Evolutionary conservation across 2,797 vertebrate species (phyloP), one percentile per base, ranked within the genome.

Genomic region (Geotrypetes seraphini): DNA sequence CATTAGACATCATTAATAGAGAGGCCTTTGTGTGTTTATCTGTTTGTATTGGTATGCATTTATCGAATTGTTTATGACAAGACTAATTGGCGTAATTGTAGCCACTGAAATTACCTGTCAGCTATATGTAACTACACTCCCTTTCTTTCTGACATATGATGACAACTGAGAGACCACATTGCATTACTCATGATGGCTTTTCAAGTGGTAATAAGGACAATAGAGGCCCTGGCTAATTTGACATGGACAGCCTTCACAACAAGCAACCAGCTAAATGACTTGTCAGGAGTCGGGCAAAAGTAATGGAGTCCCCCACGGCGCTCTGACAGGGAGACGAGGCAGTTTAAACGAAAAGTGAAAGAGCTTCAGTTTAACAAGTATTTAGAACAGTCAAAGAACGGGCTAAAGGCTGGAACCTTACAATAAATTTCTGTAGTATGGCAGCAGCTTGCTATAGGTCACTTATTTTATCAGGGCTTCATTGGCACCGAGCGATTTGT

Each of bases 51-150:
- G 89, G 87, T 84, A 80, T 86, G 82, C 86, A 81, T 89, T 93
- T 88, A 91, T 92, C 78, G 86, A 94, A 98, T 98, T 97, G 93
- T 97, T 97, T 97, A 96, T 98, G 95, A 98, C 93, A 94, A 88
- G 83, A 88, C 87, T 98, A 97, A 98, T 95, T 94, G 90, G 87
- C 79, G 86, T 97, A 96, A 97, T 97, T 95, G 91, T 92, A 92
- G 91, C 90, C 88, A 90, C 93, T 91, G 91, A 96, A 94, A 97
- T 97, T 93, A 96, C 91, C 95, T 97, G 95, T 98, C 95, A 97
- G 82, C 86, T 84, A 81, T 88, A 89, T 89, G 89, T 89, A 89
- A 87, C 88, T 88, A 91, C 84, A 89, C 87, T 90, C 86, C 83
- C 75, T 80, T 73, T 89, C 90, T 84, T 79, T 83, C 86, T 96